Conservation (phyloP, 2,888 invertebrate species). For the Cryptocephalus primarius region DNA sequence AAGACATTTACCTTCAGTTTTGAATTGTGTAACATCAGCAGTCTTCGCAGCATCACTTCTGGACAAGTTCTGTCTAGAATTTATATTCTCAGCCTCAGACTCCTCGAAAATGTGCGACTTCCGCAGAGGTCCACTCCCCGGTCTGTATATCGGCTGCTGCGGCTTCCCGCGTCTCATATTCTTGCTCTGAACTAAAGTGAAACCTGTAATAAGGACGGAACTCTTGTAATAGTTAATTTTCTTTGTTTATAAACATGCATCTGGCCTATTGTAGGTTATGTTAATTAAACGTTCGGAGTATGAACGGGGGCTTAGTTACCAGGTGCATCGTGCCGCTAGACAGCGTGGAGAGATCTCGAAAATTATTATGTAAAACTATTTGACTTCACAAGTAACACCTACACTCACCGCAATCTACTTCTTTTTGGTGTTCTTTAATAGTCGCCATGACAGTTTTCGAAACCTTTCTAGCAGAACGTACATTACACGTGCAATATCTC, state of each 20-base stretch:
- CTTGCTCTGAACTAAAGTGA: constrained; percentile 14
- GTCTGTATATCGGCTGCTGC: constrained; percentile 60
- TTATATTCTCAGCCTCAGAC: constrained; percentile 38
- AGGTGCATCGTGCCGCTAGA: too few relatives aligned
- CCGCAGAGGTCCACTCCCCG: constrained; percentile 64
- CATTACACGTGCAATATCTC: too few relatives aligned
- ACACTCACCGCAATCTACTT: constrained; percentile 27
- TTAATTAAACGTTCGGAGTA: constrained; percentile 2
- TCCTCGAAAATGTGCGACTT: constrained; percentile 53
- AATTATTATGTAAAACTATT: too few relatives aligned
- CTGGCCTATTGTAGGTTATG: constrained; percentile 19
- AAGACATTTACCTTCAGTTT: constrained; percentile 18
- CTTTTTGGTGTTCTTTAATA: constrained; percentile 14
- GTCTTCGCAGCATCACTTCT: constrained; percentile 10
- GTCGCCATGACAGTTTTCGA: neutral
- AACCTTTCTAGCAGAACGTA: too few relatives aligned
- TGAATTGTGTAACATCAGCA: constrained; percentile 17
- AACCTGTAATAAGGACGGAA: constrained; percentile 10
- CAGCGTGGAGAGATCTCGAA: too few relatives aligned
- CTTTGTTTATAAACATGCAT: constrained; percentile 25
- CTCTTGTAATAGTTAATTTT: constrained; percentile 5
- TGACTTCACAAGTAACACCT: neutral
- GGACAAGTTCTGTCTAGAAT: constrained; percentile 18
- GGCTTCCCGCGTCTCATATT: constrained; percentile 51
- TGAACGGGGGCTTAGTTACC: neutral